Evolutionary conservation across 2,113 vertebrate species (phyloP), one percentile per base, ranked within the genome.

Genomic region (Steatornis caripensis): DNA sequence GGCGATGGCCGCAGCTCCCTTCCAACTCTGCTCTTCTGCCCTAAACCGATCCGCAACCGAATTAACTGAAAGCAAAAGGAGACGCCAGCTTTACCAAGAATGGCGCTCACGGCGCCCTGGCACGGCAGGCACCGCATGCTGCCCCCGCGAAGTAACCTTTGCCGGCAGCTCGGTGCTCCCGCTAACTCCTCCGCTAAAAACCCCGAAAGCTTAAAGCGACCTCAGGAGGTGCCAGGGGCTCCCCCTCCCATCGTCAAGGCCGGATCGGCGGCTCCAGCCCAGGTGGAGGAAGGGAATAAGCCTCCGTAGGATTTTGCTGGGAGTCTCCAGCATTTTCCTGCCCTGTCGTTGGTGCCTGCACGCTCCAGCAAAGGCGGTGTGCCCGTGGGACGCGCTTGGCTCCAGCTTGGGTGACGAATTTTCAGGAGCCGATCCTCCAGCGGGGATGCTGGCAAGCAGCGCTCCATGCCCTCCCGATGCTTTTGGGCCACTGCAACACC

Each of bases 201-300:
- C 2, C 49, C 34, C 36, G n/a, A 23, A 39, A 22, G 30, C 23
- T 57, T 22, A 5, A 49, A 36, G 30, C 4, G 3, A 12, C 11
- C 27, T 11, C 1, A 7, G 55, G 69, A 20, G 1, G 3, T 2
- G 5, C 34, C 39, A 1, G 27, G 57, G 37, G 34, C 32, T 22
- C 8, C 21, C 39, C 27, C 5, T 3, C n/a, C 26, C 24, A 11
- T 16, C 13, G 2, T 23, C 4, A 10, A 29, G 0, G 2, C 24
- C 9, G 14, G 12, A 29, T 6, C 21, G 2, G 36, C 3, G 22
- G 48, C 49, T 84, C 71, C 30, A 4, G 12, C 58, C 32, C 1
- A 37, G 57, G 4, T 3, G 7, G 3, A 4, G n/a, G 48, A 18
- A 34, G 15, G 37, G 39, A 37, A 34, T 6, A n/a, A 53, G 17